These are phyloP conservation scores for Elachura formosa DNA, from an alignment of 2,113 vertebrate species.

Conservation along the genomic window DNA sequence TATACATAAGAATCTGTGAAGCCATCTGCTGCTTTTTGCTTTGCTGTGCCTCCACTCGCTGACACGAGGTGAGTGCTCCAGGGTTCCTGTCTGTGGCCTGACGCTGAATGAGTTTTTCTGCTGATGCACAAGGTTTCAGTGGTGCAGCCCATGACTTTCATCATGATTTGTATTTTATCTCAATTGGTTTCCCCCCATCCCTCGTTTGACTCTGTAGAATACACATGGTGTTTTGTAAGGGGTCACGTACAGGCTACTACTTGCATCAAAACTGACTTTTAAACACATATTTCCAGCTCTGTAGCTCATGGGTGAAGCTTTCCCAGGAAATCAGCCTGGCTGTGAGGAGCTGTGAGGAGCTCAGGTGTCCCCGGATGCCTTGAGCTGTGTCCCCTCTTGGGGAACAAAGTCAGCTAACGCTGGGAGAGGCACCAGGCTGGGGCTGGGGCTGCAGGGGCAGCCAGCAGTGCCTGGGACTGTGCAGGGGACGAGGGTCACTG, in stretches of 20 bases:
- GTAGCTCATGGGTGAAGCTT: accelerated
- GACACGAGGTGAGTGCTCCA: neutral
- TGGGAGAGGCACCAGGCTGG: accelerated
- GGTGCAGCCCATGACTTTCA: neutral
- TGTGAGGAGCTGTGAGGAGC: no score
- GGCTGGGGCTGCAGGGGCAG: neutral
- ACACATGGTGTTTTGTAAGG: neutral
- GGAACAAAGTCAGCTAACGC: accelerated
- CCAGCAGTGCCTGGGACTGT: accelerated
- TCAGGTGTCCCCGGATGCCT: accelerated
- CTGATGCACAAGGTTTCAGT: neutral
- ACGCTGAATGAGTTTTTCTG: neutral
- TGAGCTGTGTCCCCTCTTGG: neutral
- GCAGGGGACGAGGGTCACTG: no score
- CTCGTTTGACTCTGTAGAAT: neutral
- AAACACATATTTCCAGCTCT: neutral
- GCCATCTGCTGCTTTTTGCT: neutral
- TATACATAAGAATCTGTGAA: neutral
- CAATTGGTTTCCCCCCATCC: accelerated
- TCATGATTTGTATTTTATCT: neutral
- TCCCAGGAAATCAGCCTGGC: neutral
- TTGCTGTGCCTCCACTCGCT: neutral
- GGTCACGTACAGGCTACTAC: neutral
- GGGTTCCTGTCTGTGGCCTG: neutral
- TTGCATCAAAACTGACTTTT: neutral